Conservation (phyloP, 2,113 vertebrate genomes). For the Trochalopteron elliotii region DNA sequence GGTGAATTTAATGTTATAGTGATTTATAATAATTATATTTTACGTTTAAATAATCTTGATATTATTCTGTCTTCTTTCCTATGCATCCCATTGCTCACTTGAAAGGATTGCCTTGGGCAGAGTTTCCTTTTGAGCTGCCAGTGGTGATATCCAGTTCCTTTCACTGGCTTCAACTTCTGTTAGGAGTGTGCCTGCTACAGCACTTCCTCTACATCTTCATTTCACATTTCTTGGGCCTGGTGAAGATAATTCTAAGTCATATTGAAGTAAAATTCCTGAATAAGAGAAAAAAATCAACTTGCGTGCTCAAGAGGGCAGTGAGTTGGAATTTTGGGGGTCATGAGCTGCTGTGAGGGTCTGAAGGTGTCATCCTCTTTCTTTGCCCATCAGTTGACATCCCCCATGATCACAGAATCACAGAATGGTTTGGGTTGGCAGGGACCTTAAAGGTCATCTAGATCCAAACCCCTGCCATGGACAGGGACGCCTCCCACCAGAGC, state of each 20-base stretch:
- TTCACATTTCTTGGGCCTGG: neutral
- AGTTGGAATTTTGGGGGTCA: neutral
- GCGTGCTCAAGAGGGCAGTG: rapidly evolving
- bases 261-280: neutral
- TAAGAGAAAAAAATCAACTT: neutral
- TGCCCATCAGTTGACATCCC: neutral
- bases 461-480: no score
- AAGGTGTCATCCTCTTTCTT: neutral
- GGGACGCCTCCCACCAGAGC: neutral
- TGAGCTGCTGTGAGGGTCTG: neutral
- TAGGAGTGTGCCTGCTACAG: neutral
- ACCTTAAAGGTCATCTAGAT: neutral
- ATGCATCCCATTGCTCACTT: neutral
- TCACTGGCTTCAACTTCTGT: neutral
- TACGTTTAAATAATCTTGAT: neutral
- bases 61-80: neutral
- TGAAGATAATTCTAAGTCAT: neutral
- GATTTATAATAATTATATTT: neutral
- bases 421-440: neutral
- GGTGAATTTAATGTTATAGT: neutral
- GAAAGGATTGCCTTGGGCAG: neutral
- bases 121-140: neutral
- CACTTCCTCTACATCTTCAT: neutral
- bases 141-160: neutral
- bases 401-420: neutral